These are phyloP conservation scores for Eristalinus aeneus DNA, from an alignment of 2,888 invertebrate genomes.

Conservation along the genomic window DNA sequence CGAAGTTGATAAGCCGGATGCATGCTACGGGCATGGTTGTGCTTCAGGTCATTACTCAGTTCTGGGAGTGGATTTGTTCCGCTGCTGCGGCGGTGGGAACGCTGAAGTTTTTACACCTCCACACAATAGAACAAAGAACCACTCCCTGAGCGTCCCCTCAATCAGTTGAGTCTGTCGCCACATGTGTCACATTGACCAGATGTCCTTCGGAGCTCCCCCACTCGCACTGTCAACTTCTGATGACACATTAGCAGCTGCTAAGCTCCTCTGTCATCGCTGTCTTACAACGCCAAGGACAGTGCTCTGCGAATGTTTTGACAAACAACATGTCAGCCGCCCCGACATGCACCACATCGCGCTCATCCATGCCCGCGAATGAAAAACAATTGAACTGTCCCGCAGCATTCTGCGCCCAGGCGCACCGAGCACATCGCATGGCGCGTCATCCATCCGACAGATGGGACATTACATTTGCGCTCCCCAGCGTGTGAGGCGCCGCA, in stretches of 20 bases:
- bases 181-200: background rate
- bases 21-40: conserved; percentile 36
- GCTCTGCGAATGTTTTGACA: conserved; percentile 75
- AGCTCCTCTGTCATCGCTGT: background rate
- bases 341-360: conserved; percentile 80
- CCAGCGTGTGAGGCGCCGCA: conserved; percentile 42
- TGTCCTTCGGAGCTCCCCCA: background rate
- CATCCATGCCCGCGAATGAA: conserved; percentile 41
- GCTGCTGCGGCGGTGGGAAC: background rate
- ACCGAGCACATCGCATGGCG: background rate
- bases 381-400: conserved; percentile 56
- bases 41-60: conserved; percentile 30
- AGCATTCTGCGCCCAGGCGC: conserved; percentile 31
- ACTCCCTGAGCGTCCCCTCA: background rate
- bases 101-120: background rate
- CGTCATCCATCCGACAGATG: conserved; percentile 59
- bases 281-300: background rate
- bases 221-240: background rate
- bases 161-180: background rate
- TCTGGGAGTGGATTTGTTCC: background rate
- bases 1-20: conserved; percentile 49
- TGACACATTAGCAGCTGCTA: conserved; percentile 1
- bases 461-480: conserved; percentile 19
- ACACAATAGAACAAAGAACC: background rate
- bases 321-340: conserved; percentile 79